Percentiles rank a stretch among this genome's conserved stretches.
phyloP scores from a whole-genome alignment of 2,888 invertebrate genomes.

The Agrochola macilenta region DNA sequence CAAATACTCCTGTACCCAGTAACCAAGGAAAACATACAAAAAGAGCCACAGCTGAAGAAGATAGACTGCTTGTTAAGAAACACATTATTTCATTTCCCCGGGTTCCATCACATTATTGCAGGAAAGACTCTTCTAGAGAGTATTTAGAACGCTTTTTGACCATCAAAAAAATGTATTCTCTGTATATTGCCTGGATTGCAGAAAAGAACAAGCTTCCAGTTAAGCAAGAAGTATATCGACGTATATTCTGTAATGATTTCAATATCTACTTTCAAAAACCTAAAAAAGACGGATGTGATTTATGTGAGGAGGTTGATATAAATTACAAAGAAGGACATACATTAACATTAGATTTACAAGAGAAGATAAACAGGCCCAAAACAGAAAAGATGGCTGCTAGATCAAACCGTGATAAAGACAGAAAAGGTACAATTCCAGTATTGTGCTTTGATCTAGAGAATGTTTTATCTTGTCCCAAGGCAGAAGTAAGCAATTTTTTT shows the following conservation, averaged over 20 bases:
- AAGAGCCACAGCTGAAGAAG: conserved; percentile 16
- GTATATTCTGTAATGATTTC: conserved; percentile 35
- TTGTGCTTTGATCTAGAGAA: conserved; percentile 58
- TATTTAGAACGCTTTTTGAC: too few relatives aligned
- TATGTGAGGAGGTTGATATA: too few relatives aligned
- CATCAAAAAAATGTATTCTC: too few relatives aligned
- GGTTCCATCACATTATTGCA: conserved; percentile 18
- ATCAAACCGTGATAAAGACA: conserved; percentile 25
- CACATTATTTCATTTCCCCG: conserved; percentile 37
- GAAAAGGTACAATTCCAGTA: conserved; percentile 37
- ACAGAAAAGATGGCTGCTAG: conserved; percentile 30
- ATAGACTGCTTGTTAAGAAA: conserved; percentile 16
- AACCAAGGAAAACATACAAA: conserved; percentile 9
- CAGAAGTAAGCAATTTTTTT: too few relatives aligned
- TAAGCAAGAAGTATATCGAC: conserved; percentile 15
- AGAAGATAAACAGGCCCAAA: conserved; percentile 28
- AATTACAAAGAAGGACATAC: conserved; percentile 1
- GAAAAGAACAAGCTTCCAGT: conserved; percentile 16
- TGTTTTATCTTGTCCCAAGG: conserved; percentile 60
- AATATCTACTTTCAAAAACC: conserved; percentile 44
- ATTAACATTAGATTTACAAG: conserved; percentile 27
- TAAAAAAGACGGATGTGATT: conserved; percentile 47
- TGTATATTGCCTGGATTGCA: conserved; percentile 5
- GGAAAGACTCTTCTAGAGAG: not conserved
- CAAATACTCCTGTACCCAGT: not conserved